Percentiles rank a stretch among this genome's conserved stretches.
These are phyloP conservation scores for Cardinalis cardinalis DNA, from an alignment of 2,113 vertebrate species.

Conservation along the genomic window DNA sequence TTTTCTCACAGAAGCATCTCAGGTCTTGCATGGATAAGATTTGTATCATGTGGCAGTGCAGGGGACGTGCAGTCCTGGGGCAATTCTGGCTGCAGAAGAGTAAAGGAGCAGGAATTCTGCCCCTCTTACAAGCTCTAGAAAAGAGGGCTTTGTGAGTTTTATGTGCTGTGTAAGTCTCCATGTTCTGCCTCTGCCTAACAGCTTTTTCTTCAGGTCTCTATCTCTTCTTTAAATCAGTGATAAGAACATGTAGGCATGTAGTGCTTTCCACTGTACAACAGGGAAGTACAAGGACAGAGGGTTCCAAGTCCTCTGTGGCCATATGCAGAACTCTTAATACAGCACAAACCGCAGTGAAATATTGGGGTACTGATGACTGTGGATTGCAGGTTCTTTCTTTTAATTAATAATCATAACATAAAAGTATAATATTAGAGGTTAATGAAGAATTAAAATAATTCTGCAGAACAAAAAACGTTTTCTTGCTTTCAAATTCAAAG, in stretches of 20 bases:
- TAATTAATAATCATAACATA: background rate
- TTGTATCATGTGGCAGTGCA: accelerated
- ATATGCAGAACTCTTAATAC: background rate
- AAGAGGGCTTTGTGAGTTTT: background rate
- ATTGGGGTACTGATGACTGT: background rate
- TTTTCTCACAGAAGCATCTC: background rate
- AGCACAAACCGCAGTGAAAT: background rate
- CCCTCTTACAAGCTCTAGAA: background rate
- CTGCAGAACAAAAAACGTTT: background rate
- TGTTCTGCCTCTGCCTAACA: background rate
- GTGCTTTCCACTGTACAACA: background rate
- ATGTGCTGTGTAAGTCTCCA: background rate
- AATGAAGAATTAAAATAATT: background rate
- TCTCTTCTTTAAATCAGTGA: background rate
- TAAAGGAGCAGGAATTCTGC: background rate
- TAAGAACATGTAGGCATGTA: background rate
- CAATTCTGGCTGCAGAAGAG: background rate
- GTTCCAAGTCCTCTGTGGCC: background rate
- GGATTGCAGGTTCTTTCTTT: background rate
- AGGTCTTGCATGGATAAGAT: background rate
- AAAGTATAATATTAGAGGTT: background rate
- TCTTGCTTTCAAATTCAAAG: slow-evolving; percentile 2
- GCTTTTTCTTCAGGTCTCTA: background rate
- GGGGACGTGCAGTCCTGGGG: background rate
- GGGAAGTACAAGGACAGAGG: background rate